Evolutionary conservation across 2,113 vertebrate genomes (phyloP).

Genomic region (Cryptomyrus ogoouensis): DNA sequence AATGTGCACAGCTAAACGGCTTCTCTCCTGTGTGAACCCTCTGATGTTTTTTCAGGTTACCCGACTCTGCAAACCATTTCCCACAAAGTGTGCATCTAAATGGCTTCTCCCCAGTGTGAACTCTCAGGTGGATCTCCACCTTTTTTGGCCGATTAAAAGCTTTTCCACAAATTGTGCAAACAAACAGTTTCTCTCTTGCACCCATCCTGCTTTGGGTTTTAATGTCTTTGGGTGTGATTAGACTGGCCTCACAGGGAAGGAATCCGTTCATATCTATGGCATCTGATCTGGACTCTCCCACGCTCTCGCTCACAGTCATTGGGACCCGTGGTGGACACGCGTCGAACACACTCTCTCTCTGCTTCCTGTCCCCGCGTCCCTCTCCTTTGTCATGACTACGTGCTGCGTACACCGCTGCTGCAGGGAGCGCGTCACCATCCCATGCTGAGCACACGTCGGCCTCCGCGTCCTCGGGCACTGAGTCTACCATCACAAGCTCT

Average conservation of each 20-base stretch:
- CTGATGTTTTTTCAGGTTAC: slow-evolving; percentile 63
- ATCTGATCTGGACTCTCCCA: not conserved
- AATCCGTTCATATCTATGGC: slow-evolving; percentile 10
- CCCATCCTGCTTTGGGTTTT: slow-evolving; percentile 17
- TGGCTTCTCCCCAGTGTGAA: slow-evolving; percentile 61
- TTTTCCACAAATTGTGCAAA: slow-evolving; percentile 59
- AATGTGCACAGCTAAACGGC: slow-evolving; percentile 53
- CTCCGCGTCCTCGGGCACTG: not conserved
- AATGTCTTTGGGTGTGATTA: slow-evolving; percentile 4
- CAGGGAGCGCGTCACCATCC: not conserved
- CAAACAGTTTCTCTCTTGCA: slow-evolving; percentile 54
- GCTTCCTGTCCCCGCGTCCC: not conserved
- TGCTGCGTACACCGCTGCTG: not conserved
- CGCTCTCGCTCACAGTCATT: not conserved
- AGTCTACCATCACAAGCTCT: slow-evolving; percentile 4
- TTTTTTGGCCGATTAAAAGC: slow-evolving; percentile 62
- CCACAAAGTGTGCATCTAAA: slow-evolving; percentile 60
- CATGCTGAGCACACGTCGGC: not conserved
- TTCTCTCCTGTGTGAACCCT: slow-evolving; percentile 59
- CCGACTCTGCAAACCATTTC: slow-evolving; percentile 57
- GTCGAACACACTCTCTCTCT: not conserved
- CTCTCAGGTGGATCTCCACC: slow-evolving; percentile 61
- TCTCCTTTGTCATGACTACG: not conserved
- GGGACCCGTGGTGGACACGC: not conserved
- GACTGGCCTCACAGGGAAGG: not conserved